Conservation (phyloP, 2,113 vertebrate genomes). For the Lepidothrix coronata region DNA sequence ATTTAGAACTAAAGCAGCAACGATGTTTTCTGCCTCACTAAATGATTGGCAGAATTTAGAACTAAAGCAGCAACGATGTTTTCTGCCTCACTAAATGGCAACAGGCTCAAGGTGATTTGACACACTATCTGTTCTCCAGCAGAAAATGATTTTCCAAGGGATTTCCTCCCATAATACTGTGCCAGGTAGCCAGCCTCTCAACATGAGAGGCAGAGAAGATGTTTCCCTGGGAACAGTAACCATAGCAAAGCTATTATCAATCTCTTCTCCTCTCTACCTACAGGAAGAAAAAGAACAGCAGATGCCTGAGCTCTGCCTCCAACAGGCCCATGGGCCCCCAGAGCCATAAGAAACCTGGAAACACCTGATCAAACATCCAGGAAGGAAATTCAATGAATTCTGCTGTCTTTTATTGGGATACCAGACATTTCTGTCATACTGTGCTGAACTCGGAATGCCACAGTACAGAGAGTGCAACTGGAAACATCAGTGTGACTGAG, state of each 20-base stretch:
- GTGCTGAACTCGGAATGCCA: neutral
- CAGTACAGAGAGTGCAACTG: constrained; percentile 4
- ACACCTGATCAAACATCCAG: neutral
- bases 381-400: neutral
- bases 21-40: neutral
- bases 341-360: neutral
- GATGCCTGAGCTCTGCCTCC: neutral
- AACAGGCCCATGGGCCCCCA: neutral
- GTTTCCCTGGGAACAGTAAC: constrained; percentile 65
- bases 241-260: constrained; percentile 40
- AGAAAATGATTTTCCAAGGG: constrained; percentile 1
- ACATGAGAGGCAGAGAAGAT: neutral
- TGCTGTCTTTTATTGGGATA: neutral
- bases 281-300: neutral
- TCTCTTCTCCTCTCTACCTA: neutral
- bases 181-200: constrained; percentile 13
- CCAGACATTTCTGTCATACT: neutral
- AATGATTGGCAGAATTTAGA: neutral
- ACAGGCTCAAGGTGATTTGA: neutral
- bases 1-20: neutral
- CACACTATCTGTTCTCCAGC: neutral
- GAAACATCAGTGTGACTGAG: constrained; percentile 8
- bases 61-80: neutral
- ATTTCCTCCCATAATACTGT: neutral
- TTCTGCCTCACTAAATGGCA: neutral